A percentile compares a stretch with the other conserved stretches of the same genome.
phyloP scores from a whole-genome alignment of 1,140 invertebrate genomes.

The Drosophila bipectinata region DNA sequence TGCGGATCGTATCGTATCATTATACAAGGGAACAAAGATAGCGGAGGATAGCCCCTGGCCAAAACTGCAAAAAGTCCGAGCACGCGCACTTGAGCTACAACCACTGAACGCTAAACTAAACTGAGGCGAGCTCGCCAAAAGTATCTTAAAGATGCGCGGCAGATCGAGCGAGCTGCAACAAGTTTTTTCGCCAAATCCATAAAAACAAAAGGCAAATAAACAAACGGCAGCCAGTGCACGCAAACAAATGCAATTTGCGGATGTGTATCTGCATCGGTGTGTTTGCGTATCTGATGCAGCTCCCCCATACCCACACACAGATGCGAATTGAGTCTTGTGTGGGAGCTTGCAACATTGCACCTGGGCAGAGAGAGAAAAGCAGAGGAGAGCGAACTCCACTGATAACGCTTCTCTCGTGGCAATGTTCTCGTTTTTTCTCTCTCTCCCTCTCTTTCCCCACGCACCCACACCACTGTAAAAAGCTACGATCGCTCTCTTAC shows the following conservation, averaged over 20 bases:
- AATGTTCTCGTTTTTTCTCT: neutral
- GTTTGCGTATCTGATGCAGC: conserved; percentile 34
- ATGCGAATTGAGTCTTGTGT: conserved; percentile 17
- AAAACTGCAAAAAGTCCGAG: conserved; percentile 32
- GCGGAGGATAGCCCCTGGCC: conserved; percentile 19
- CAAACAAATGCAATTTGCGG: conserved; percentile 43
- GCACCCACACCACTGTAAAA: conserved; percentile 34
- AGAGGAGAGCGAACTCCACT: neutral
- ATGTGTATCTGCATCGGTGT: conserved; percentile 22
- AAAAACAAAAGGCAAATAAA: conserved; percentile 73
- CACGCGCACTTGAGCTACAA: conserved; percentile 80
- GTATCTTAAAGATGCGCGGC: conserved; percentile 79
- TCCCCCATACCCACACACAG: conserved; percentile 17
- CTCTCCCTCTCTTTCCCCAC: conserved; percentile 17
- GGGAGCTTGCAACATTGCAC: conserved; percentile 60
- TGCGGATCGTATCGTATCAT: conserved; percentile 9
- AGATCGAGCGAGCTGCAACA: conserved; percentile 61
- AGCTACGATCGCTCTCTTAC: conserved; percentile 64
- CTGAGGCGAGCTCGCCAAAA: conserved; percentile 53
- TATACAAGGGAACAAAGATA: conserved; percentile 20
- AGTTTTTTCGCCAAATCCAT: conserved; percentile 53
- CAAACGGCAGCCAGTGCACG: conserved; percentile 71
- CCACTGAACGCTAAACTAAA: conserved; percentile 77
- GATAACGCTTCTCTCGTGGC: neutral
- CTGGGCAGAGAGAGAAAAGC: conserved; percentile 13